Conservation (phyloP, 2,797 vertebrate species). For the Onychomys leucogaster region DNA sequence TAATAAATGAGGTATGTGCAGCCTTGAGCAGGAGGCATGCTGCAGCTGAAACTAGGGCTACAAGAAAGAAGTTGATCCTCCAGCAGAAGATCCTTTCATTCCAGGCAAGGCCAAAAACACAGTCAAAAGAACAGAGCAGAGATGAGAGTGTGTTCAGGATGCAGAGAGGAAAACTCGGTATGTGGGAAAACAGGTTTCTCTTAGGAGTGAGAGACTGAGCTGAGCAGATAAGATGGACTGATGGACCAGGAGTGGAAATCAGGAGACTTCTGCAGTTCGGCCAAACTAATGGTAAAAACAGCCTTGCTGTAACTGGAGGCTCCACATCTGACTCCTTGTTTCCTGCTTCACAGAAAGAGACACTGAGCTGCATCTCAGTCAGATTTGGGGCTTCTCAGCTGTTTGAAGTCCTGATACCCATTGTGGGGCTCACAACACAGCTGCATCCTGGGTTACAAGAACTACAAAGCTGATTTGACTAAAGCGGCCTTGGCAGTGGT, state of each 20-base stretch:
- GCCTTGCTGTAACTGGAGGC: not conserved
- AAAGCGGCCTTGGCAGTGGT: not conserved
- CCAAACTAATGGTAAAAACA: conserved; percentile 30
- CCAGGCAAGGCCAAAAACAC: not conserved
- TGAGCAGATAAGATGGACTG: not conserved
- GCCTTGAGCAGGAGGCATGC: not conserved
- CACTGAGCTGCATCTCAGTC: not conserved
- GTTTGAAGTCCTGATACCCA: not conserved
- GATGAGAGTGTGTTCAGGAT: not conserved
- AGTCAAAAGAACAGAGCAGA: not conserved
- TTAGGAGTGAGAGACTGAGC: not conserved
- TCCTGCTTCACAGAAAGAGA: not conserved
- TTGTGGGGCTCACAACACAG: not conserved
- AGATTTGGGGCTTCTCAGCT: not conserved
- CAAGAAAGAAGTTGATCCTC: not conserved
- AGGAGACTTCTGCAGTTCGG: not conserved
- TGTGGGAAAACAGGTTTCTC: conserved; percentile 4
- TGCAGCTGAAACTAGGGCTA: not conserved
- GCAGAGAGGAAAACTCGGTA: not conserved
- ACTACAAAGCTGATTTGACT: not conserved
- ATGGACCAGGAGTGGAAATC: not conserved
- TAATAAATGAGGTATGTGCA: not conserved
- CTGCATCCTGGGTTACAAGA: not conserved
- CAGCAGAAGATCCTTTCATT: conserved; percentile 29
- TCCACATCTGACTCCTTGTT: not conserved